These are phyloP conservation scores for Lathronympha strigana DNA, from an alignment of 2,888 invertebrate species.

Conservation along the genomic window DNA sequence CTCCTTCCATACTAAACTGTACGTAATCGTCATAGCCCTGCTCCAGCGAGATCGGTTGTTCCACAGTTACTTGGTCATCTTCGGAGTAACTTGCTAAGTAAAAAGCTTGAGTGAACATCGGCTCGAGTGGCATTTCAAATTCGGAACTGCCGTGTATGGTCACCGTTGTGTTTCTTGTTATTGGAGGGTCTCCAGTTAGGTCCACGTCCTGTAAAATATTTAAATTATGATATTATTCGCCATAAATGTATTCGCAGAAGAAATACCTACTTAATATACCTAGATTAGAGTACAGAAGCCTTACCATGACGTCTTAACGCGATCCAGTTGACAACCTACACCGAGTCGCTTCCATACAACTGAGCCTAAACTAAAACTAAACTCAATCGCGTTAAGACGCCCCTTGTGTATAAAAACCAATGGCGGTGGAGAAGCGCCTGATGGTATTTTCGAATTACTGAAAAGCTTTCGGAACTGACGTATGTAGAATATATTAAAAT, in stretches of 20 bases:
- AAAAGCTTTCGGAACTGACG: no score
- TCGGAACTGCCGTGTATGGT: constrained; percentile 64
- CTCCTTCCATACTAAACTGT: constrained; percentile 63
- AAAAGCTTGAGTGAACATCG: constrained; percentile 70
- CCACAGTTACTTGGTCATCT: constrained; percentile 54
- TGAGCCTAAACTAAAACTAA: no score
- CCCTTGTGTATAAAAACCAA: no score
- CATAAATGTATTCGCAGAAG: background rate
- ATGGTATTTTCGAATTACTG: no score
- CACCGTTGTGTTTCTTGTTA: constrained; percentile 54
- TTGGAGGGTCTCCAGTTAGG: constrained; percentile 26
- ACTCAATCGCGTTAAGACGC: no score
- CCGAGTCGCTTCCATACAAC: no score
- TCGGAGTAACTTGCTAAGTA: constrained; percentile 72
- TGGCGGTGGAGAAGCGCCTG: no score
- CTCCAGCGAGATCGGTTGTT: constrained; percentile 58
- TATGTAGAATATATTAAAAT: no score
- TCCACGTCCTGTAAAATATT: constrained; percentile 39
- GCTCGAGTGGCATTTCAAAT: constrained; percentile 73
- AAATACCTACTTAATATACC: no score
- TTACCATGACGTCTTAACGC: no score
- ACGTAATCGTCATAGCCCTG: constrained; percentile 69
- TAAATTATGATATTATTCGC: background rate
- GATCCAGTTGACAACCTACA: no score
- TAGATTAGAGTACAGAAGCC: no score